Conservation (phyloP, 2,888 invertebrate genomes). For the Phania funesta region DNA sequence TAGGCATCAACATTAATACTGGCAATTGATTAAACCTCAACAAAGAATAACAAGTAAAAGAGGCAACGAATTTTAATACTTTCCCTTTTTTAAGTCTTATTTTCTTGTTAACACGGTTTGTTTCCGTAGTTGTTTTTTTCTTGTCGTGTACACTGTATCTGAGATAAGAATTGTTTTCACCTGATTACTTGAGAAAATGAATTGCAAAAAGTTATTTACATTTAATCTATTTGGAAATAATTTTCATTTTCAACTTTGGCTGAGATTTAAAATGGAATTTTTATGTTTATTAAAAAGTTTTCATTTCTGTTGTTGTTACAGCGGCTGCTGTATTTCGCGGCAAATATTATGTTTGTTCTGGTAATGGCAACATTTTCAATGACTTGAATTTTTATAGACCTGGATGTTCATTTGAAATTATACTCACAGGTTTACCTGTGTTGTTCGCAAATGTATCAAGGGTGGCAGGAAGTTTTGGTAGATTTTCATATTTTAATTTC, state of each 20-base stretch:
- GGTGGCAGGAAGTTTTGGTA: conserved; percentile 11
- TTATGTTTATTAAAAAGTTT: conserved; percentile 68
- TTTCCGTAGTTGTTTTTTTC: not conserved
- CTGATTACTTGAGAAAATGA: conserved; percentile 40
- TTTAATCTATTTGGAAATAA: conserved; percentile 65
- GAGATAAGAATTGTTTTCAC: conserved; percentile 36
- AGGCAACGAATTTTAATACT: conserved; percentile 31
- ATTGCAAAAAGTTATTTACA: conserved; percentile 55
- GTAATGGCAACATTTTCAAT: conserved; percentile 36
- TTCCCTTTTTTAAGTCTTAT: conserved; percentile 42
- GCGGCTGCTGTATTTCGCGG: not conserved
- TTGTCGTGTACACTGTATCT: not conserved
- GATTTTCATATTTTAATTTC: conserved; percentile 68
- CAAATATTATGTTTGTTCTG: too few relatives aligned
- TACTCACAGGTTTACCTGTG: conserved; percentile 27
- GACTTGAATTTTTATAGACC: conserved; percentile 55
- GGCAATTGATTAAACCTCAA: conserved; percentile 38
- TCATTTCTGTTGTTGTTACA: conserved; percentile 19
- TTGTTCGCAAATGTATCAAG: not conserved
- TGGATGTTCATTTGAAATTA: conserved; percentile 54
- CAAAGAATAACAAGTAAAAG: not conserved
- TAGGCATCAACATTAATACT: conserved; percentile 5
- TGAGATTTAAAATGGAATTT: conserved; percentile 61
- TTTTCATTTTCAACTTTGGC: conserved; percentile 53
- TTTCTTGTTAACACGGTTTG: conserved; percentile 17